Conservation (phyloP, 2,797 vertebrate species). For the Melanotaenia maccullochi region DNA sequence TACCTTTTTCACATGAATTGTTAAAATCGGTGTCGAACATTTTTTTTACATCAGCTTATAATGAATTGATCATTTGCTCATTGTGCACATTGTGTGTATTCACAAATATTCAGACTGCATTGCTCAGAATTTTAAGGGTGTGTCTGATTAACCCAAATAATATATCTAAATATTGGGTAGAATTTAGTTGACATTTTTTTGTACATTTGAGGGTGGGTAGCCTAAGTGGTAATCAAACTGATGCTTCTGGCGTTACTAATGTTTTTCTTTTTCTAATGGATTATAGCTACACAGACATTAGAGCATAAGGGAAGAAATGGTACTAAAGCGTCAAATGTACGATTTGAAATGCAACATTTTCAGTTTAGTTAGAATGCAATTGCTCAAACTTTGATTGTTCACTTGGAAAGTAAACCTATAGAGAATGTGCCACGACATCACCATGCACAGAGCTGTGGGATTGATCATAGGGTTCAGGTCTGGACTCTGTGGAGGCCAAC, state of each 20-base stretch:
- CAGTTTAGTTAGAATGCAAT: neutral
- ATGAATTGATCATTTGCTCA: conserved; percentile 21
- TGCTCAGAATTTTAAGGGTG: conserved; percentile 31
- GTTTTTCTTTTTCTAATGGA: conserved; percentile 25
- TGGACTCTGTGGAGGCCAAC: no score
- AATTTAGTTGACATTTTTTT: conserved; percentile 30
- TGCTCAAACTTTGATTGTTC: no score
- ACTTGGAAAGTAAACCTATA: no score
- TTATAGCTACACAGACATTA: conserved; percentile 27
- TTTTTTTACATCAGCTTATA: conserved; percentile 26
- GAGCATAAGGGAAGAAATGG: conserved; percentile 3
- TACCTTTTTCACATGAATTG: conserved; percentile 36
- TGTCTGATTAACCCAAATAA: conserved; percentile 29
- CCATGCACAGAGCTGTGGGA: no score
- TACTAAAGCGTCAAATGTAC: conserved; percentile 9
- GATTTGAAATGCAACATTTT: neutral
- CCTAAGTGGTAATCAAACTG: conserved; percentile 37
- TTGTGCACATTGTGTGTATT: neutral
- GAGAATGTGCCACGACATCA: no score
- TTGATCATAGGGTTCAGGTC: no score
- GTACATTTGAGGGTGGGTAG: conserved; percentile 43
- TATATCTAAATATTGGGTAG: conserved; percentile 22
- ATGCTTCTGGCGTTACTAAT: conserved; percentile 30
- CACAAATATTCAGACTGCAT: conserved; percentile 10
- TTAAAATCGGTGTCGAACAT: conserved; percentile 19